Conservation (phyloP, 2,888 invertebrate genomes). For the Drosophila pegasa region DNA sequence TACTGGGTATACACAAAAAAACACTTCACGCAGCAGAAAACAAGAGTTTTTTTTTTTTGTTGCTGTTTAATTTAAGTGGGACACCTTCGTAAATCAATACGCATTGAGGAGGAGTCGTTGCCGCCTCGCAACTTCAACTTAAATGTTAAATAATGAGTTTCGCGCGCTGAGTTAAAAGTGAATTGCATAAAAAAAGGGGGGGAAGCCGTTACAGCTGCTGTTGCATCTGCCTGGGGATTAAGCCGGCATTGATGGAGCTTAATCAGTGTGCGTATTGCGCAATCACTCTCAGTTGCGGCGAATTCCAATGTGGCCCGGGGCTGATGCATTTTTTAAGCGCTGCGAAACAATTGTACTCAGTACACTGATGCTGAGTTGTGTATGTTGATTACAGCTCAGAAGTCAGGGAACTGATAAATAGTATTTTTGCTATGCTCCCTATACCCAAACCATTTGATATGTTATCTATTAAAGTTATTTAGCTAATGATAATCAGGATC, state of each 20-base stretch:
- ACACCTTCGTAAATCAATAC: constrained; percentile 42
- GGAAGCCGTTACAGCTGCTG: background rate
- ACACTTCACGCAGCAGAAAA: background rate
- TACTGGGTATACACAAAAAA: background rate
- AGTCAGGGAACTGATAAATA: too few relatives aligned
- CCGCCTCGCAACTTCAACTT: constrained; percentile 28
- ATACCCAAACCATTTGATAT: too few relatives aligned
- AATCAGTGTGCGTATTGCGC: constrained; percentile 62
- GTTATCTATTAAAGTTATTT: background rate
- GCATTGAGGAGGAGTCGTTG: constrained; percentile 16
- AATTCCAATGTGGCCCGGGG: constrained; percentile 19
- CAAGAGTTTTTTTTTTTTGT: background rate
- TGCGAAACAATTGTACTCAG: constrained; percentile 17
- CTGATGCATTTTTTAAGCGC: constrained; percentile 29
- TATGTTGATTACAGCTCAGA: background rate
- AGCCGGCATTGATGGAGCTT: constrained; percentile 61
- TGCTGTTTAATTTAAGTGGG: background rate
- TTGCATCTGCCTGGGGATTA: constrained; percentile 39
- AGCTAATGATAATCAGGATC: too few relatives aligned
- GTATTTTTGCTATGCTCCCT: too few relatives aligned
- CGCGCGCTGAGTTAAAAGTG: constrained; percentile 35
- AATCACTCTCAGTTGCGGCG: constrained; percentile 42
- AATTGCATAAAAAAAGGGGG: background rate
- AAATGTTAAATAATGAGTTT: constrained; percentile 70
- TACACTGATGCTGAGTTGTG: background rate